phyloP scores from a whole-genome alignment of 2,888 invertebrate species.

The Catocala sponsa region DNA sequence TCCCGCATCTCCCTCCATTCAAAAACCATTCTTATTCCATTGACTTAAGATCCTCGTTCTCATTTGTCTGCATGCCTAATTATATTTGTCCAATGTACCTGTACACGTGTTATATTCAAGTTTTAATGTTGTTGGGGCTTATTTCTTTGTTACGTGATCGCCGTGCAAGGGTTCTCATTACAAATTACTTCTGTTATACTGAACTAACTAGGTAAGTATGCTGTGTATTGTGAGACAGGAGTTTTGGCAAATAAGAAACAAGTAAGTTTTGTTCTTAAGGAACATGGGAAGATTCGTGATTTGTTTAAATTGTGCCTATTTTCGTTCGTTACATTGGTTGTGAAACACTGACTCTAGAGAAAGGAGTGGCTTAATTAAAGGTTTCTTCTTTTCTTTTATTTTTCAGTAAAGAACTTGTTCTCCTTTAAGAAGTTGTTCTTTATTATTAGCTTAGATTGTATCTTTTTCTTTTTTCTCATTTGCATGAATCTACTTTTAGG shows the following conservation, averaged over 20 bases:
- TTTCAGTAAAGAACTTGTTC: too few relatives aligned
- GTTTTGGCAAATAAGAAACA: slow-evolving; percentile 17
- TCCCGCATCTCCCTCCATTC: slow-evolving; percentile 21
- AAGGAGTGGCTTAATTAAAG: too few relatives aligned
- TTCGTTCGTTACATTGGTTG: too few relatives aligned
- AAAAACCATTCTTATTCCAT: slow-evolving; percentile 34
- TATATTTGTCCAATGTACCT: slow-evolving; percentile 48
- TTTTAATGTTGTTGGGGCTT: slow-evolving; percentile 65
- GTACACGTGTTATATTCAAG: slow-evolving; percentile 63
- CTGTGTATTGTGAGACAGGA: slow-evolving; percentile 23
- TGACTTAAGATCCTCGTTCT: slow-evolving; percentile 21
- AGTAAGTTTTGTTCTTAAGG: slow-evolving; percentile 2
- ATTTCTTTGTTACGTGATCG: slow-evolving; percentile 67
- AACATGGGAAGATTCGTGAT: background rate
- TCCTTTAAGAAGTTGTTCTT: too few relatives aligned
- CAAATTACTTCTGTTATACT: slow-evolving; percentile 55
- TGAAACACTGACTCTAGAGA: too few relatives aligned
- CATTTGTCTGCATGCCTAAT: slow-evolving; percentile 22
- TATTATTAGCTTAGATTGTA: too few relatives aligned
- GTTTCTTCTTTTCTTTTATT: too few relatives aligned
- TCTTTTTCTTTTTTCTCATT: too few relatives aligned
- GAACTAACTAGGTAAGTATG: slow-evolving; percentile 11
- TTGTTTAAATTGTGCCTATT: slow-evolving; percentile 3
- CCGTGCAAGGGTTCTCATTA: slow-evolving; percentile 56
- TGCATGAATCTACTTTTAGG: too few relatives aligned